Percentiles rank a stretch among this genome's conserved stretches.
Conservation (phyloP, 2,797 vertebrate genomes). For the Neopelma chrysocephalum region DNA sequence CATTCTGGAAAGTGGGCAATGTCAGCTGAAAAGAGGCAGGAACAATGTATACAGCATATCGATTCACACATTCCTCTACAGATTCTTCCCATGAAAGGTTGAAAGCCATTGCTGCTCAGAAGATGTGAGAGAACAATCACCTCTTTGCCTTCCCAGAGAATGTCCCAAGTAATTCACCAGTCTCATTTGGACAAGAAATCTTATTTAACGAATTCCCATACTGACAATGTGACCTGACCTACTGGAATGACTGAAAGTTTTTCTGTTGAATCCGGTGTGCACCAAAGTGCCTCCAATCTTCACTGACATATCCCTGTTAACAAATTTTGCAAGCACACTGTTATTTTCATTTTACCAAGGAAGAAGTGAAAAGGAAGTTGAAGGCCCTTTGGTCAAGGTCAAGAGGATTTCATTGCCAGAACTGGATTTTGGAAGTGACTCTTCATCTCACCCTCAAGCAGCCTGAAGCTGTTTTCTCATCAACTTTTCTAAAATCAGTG, state of each 20-base stretch:
- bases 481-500: background rate
- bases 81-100: background rate
- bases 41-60: background rate
- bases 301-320: background rate
- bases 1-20: background rate
- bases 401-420: background rate
- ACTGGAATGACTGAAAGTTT: background rate
- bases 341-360: background rate
- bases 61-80: background rate
- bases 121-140: background rate
- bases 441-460: background rate
- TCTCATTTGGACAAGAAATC: background rate
- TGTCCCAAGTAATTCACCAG: accelerated
- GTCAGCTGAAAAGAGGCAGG: background rate
- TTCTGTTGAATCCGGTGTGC: background rate
- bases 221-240: background rate
- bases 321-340: background rate
- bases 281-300: background rate
- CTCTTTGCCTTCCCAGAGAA: background rate
- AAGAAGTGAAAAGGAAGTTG: background rate
- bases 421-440: background rate
- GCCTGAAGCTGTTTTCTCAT: background rate
- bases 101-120: background rate
- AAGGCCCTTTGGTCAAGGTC: background rate
- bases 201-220: background rate